Conservation (phyloP, 2,113 vertebrate genomes). For the Amblyornis subalaris region DNA sequence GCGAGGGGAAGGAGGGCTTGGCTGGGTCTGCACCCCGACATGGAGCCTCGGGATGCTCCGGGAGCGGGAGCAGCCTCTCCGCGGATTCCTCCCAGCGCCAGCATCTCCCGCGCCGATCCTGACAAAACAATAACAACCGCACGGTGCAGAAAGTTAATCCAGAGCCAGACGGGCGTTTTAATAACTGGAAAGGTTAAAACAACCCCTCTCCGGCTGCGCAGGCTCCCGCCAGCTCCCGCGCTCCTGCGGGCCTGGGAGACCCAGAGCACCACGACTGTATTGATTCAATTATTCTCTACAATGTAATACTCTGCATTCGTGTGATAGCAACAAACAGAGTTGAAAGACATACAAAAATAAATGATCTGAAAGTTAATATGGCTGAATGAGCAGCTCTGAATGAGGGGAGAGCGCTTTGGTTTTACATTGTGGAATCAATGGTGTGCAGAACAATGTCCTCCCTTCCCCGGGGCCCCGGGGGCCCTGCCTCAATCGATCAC, state of each 20-base stretch:
- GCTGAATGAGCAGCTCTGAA: slow-evolving; percentile 78
- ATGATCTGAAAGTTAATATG: slow-evolving; percentile 80
- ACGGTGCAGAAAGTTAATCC: neutral
- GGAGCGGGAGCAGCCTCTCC: neutral
- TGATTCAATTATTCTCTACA: slow-evolving; percentile 77
- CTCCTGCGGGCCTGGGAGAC: slow-evolving; percentile 43
- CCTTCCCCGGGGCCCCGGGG: slow-evolving; percentile 58
- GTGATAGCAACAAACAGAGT: slow-evolving; percentile 81
- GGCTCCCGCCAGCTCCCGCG: neutral
- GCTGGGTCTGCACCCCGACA: neutral
- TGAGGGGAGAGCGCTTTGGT: slow-evolving; percentile 67
- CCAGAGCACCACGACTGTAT: slow-evolving; percentile 61
- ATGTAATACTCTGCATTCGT: slow-evolving; percentile 75
- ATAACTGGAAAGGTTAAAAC: slow-evolving; percentile 40
- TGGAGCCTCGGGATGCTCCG: neutral
- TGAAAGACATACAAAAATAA: slow-evolving; percentile 81
- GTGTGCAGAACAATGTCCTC: slow-evolving; percentile 73
- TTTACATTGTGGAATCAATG: slow-evolving; percentile 75
- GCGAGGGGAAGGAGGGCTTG: neutral
- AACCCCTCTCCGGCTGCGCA: neutral
- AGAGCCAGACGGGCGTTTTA: slow-evolving; percentile 18
- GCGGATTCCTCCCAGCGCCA: fast-evolving
- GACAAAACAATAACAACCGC: neutral
- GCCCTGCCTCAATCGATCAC: slow-evolving; percentile 70
- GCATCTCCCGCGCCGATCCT: neutral